Evolutionary conservation across 2,797 vertebrate species (phyloP).

Genomic region (Mus caroli): DNA sequence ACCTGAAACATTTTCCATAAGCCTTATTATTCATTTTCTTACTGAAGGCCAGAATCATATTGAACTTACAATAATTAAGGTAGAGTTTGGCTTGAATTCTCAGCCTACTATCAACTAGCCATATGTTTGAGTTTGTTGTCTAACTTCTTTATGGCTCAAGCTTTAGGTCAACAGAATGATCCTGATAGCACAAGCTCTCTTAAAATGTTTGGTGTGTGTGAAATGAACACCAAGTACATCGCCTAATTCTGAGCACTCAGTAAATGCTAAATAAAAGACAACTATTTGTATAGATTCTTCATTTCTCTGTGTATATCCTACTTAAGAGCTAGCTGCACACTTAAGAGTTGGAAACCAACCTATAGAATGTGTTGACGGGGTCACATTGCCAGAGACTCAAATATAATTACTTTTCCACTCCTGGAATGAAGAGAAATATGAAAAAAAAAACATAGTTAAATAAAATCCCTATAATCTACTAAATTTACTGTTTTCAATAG

Average conservation of each 20-base stretch:
- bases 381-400: conserved; percentile 1
- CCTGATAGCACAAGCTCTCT: conserved; percentile 15
- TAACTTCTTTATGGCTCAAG: conserved; percentile 31
- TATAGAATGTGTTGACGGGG: not conserved
- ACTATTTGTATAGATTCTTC: not conserved
- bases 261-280: conserved; percentile 49
- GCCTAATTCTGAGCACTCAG: conserved; percentile 5
- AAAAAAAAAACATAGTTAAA: not conserved
- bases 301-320: not conserved
- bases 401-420: conserved; percentile 44
- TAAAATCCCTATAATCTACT: not conserved
- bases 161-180: conserved; percentile 52
- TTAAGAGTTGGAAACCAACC: not conserved
- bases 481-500: conserved; percentile 51
- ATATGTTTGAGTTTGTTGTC: conserved; percentile 41
- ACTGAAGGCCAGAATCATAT: conserved; percentile 15
- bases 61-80: conserved; percentile 30
- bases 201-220: not conserved
- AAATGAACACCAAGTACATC: not conserved
- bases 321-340: not conserved
- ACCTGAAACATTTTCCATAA: not conserved
- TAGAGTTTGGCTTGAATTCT: conserved; percentile 37
- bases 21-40: conserved; percentile 23
- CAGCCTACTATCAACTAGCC: conserved; percentile 5
- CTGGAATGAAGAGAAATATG: not conserved